These are phyloP conservation scores for Vanessa atalanta DNA, from an alignment of 1,140 invertebrate species.

Conservation along the genomic window DNA sequence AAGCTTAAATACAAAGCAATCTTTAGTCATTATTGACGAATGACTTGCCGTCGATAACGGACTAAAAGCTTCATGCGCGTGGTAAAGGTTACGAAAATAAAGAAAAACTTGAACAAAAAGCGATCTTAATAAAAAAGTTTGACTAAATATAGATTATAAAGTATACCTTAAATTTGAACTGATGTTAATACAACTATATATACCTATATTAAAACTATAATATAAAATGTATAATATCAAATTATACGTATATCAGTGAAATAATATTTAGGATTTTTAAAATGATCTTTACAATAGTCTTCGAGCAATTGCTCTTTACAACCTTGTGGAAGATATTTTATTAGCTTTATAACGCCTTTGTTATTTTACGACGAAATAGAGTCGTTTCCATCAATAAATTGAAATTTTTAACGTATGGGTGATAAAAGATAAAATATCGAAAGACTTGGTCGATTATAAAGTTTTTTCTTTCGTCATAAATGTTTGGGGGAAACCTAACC, in stretches of 20 bases:
- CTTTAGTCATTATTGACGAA: constrained; percentile 58
- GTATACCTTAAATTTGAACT: too few relatives aligned
- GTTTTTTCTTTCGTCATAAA: constrained; percentile 23
- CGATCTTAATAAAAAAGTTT: neutral
- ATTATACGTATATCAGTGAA: too few relatives aligned
- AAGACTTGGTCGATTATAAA: constrained; percentile 13
- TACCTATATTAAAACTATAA: too few relatives aligned
- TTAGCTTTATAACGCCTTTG: constrained; percentile 19
- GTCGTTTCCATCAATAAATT: constrained; percentile 47
- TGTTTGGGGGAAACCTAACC: constrained; percentile 32
- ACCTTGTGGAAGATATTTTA: constrained; percentile 2
- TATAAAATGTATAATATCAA: too few relatives aligned
- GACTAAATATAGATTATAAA: too few relatives aligned
- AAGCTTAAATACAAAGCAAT: constrained; percentile 44
- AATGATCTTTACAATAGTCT: neutral
- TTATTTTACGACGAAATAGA: constrained; percentile 27
- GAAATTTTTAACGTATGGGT: constrained; percentile 55
- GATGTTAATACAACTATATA: too few relatives aligned
- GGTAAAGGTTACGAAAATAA: neutral
- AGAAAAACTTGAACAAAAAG: neutral
- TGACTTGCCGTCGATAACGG: constrained; percentile 52
- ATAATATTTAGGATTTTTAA: too few relatives aligned
- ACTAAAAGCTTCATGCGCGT: constrained; percentile 60
- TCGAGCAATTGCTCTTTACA: constrained; percentile 20
- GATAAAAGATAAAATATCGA: constrained; percentile 53